phyloP scores from a whole-genome alignment of 2,113 vertebrate species.

The Mellivora capensis region DNA sequence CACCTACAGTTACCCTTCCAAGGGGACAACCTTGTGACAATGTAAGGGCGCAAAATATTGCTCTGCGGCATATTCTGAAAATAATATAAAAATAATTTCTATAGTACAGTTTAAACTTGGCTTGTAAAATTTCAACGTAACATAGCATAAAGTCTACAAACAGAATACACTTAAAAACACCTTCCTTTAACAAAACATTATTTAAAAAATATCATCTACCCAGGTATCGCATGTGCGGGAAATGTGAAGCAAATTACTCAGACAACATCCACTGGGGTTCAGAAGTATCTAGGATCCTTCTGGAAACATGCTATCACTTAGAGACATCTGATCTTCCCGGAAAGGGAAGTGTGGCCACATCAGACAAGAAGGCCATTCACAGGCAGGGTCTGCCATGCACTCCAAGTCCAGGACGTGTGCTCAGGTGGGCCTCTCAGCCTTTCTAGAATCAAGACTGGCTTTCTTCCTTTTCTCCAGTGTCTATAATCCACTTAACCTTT shows the following conservation, averaged over 20 bases:
- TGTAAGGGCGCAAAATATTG: slow-evolving; percentile 84
- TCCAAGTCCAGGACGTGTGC: not conserved
- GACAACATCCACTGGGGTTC: slow-evolving; percentile 85
- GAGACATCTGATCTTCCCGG: slow-evolving; percentile 45
- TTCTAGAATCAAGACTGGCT: not conserved
- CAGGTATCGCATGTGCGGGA: slow-evolving; percentile 88
- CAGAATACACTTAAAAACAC: slow-evolving; percentile 86
- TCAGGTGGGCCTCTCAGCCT: not conserved
- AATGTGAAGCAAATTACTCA: slow-evolving; percentile 86
- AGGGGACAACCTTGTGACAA: slow-evolving; percentile 82
- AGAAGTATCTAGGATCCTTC: slow-evolving; percentile 82
- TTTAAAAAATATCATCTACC: slow-evolving; percentile 83
- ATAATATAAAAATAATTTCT: slow-evolving; percentile 90
- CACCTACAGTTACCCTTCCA: slow-evolving; percentile 71
- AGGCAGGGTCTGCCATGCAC: not conserved
- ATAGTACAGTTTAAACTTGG: slow-evolving; percentile 86
- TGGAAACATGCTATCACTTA: slow-evolving; percentile 78
- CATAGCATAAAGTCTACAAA: slow-evolving; percentile 81
- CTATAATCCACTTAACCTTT: not conserved
- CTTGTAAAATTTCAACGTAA: slow-evolving; percentile 86
- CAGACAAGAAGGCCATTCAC: too few relatives aligned
- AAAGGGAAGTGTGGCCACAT: not conserved
- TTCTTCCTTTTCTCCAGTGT: not conserved
- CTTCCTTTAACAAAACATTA: slow-evolving; percentile 85
- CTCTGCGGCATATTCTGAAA: slow-evolving; percentile 85